These are phyloP conservation scores for Spilogale gracilis DNA, from an alignment of 2,113 vertebrate genomes.

Conservation along the genomic window DNA sequence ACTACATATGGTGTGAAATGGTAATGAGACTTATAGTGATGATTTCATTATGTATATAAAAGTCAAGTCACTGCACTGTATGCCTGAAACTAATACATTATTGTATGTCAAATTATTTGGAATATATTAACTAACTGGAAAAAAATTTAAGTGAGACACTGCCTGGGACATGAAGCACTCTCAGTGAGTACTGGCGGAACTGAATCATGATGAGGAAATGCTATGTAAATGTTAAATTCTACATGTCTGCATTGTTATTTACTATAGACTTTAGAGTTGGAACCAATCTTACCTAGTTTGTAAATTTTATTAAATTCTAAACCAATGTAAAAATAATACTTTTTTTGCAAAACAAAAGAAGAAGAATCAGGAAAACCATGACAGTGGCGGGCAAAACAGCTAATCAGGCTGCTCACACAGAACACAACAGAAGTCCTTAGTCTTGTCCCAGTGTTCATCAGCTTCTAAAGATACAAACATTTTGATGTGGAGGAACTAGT, in stretches of 20 bases:
- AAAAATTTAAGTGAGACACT: not conserved
- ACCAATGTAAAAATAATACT: not conserved
- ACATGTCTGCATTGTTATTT: not conserved
- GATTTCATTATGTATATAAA: not conserved
- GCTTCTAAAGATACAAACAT: not conserved
- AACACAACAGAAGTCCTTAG: not conserved
- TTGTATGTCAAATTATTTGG: not conserved
- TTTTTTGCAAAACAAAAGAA: constrained; percentile 2
- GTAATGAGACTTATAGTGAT: not conserved
- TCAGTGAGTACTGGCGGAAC: not conserved
- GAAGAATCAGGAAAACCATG: not conserved
- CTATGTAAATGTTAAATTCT: not conserved
- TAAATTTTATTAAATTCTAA: not conserved
- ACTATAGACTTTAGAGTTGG: not conserved
- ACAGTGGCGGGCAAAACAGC: not conserved
- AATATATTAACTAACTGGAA: no score
- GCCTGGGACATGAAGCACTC: not conserved
- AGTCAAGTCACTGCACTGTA: not conserved
- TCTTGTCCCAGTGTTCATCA: not conserved
- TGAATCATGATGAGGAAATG: not conserved
- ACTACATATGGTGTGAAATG: not conserved
- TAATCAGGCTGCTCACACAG: not conserved
- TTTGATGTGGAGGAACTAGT: not conserved
- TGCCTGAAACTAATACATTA: not conserved
- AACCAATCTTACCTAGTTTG: not conserved